Percentiles rank a stretch among this genome's conserved stretches.
Evolutionary conservation across 2,797 vertebrate species (phyloP).

Genomic region (Salmo trutta): DNA sequence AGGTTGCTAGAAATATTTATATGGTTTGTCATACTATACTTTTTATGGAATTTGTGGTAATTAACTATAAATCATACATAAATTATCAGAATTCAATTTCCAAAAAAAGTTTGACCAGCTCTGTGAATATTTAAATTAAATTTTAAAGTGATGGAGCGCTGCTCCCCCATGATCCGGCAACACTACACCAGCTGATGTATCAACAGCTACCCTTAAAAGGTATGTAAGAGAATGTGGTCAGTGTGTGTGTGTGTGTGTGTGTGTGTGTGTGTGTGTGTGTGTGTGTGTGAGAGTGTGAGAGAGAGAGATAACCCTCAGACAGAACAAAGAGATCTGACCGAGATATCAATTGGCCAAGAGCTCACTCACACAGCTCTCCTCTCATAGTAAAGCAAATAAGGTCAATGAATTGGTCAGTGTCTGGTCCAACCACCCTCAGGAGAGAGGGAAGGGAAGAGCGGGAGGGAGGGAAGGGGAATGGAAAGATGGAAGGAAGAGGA

Average conservation of each 20-base stretch:
- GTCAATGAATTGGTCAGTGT: constrained; percentile 63
- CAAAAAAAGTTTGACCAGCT: too few species aligned
- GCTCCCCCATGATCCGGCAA: too few species aligned
- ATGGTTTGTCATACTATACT: too few species aligned
- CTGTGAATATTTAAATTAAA: too few species aligned
- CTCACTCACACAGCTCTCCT: background rate
- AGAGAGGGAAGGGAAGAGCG: constrained; percentile 28
- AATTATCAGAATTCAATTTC: too few species aligned
- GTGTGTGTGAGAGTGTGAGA: too few species aligned
- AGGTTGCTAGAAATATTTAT: too few species aligned
- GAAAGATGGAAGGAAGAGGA: constrained; percentile 31
- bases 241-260: background rate
- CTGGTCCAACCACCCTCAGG: constrained; percentile 44
- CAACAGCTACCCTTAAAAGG: background rate
- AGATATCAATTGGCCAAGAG: background rate
- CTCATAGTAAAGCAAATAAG: background rate
- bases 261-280: too few species aligned
- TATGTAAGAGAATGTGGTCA: background rate
- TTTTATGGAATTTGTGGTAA: too few species aligned
- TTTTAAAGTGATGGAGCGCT: too few species aligned
- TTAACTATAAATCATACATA: too few species aligned
- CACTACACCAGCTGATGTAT: background rate
- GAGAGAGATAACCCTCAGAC: background rate
- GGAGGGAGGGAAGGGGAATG: constrained; percentile 14
- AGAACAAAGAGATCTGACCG: background rate